Evolutionary conservation across 2,113 vertebrate genomes (phyloP).

Genomic region (Anarhynchus alexandrinus): DNA sequence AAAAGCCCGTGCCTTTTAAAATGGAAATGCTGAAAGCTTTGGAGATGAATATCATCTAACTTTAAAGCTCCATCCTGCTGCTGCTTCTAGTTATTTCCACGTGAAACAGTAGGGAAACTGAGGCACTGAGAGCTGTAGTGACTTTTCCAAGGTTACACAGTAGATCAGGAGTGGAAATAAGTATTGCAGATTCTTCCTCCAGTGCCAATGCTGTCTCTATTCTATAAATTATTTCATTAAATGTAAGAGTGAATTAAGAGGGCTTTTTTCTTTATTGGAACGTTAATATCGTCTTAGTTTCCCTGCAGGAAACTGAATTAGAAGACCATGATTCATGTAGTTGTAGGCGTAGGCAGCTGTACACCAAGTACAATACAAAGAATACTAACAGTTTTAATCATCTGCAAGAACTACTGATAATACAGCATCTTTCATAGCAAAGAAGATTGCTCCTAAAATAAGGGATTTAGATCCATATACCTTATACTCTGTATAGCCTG

Average conservation of each 20-base stretch:
- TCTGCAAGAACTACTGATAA: background rate
- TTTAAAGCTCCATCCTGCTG: background rate
- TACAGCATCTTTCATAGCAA: background rate
- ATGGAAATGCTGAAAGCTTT: constrained; percentile 14
- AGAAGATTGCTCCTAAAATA: background rate
- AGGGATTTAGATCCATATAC: background rate
- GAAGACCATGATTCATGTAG: background rate
- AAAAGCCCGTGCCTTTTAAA: background rate
- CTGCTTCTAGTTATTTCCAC: background rate
- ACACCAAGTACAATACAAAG: background rate
- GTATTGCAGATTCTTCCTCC: background rate
- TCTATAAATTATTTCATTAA: background rate
- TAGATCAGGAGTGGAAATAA: background rate
- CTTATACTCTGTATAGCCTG: background rate
- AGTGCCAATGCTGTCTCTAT: background rate
- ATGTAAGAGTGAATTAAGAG: background rate
- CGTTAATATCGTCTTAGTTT: background rate
- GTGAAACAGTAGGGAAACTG: background rate
- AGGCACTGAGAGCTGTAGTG: background rate
- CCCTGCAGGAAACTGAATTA: background rate
- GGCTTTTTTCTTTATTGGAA: background rate
- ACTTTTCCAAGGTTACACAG: background rate
- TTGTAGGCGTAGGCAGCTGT: constrained; percentile 16
- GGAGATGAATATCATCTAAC: background rate
- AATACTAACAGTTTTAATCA: background rate